Evolutionary conservation across 2,888 invertebrate genomes (phyloP), one percentile per base, ranked within the genome.

Genomic region (Drosophila kanekoi): DNA sequence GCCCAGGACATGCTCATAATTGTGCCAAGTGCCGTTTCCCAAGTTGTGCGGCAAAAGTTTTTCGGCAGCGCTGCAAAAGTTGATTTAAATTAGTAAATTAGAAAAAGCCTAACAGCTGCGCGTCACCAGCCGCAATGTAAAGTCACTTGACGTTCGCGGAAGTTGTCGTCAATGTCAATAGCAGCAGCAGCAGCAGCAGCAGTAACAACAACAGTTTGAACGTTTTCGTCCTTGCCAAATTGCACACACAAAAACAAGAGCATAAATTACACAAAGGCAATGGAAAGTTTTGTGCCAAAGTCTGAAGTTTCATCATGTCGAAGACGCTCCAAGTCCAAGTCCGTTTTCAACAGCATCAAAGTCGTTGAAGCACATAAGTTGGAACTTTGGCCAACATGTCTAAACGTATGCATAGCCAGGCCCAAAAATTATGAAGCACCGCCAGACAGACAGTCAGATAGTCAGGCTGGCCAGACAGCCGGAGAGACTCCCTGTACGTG

Each of bases 71-170:
- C 33, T 51, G 41, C 58, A 74, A 83, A 83, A 86, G 87, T 87
- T 87, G 78, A 68, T 87, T 82, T 75, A 82, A 85, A 87, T 84
- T 79, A 85, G 86, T 80, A 79, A 85, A 85, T 86, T 87, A 75
- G 88, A 82, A 75, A 77, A 45, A 72, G 73, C 67, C 75, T 49
- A 68, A 72, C 57, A 79, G 75, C 69, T 62, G 73, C 58, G 54
- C 33, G 23, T 13, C 18, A 18, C 23, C 20, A 38, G 54, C 58
- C 56, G 18, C 59, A 59, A 51, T 57, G 52, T 66, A 54, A 65
- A 67, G 53, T 48, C 61, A 77, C 59, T 70, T 77, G 70, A 66
- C 66, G 71, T 72, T 68, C 33, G 52, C 80, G 83, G 73, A 82
- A 87, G 76, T 78, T 78, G 77, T 82, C 84, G 77, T 85, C 84